Evolutionary conservation across 2,888 invertebrate genomes (phyloP).

Genomic region (Cerastoderma edule): DNA sequence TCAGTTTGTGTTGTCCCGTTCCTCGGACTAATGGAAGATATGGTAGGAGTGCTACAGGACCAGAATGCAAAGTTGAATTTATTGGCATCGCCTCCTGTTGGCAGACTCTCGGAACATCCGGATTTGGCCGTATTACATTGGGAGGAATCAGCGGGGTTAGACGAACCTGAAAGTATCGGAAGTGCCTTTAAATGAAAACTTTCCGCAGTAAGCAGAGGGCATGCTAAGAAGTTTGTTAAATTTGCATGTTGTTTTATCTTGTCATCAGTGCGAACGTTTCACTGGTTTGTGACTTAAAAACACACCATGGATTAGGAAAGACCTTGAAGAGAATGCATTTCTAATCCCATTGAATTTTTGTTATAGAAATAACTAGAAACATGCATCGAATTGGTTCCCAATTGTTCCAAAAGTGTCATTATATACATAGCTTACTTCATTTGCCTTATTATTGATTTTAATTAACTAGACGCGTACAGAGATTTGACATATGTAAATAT

Average conservation of each 20-base stretch:
- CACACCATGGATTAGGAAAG: no score
- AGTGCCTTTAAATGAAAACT: no score
- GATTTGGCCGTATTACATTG: conserved; percentile 52
- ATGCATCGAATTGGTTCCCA: no score
- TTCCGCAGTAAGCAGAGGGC: no score
- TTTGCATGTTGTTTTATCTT: no score
- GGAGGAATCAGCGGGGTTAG: conserved; percentile 52
- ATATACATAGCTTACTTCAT: neutral
- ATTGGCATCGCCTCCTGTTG: conserved; percentile 35
- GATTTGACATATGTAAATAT: neutral
- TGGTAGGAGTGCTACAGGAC: conserved; percentile 63
- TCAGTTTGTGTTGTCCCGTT: conserved; percentile 64
- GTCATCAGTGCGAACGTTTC: no score
- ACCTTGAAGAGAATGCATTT: no score
- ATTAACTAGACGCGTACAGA: neutral
- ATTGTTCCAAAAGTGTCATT: no score
- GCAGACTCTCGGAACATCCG: conserved; percentile 54
- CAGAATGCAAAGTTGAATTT: conserved; percentile 68
- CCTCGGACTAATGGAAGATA: conserved; percentile 48
- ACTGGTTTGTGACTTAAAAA: no score
- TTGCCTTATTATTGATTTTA: neutral
- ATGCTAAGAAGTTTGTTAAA: no score
- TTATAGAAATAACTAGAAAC: no score
- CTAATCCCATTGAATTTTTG: no score
- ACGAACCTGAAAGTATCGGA: conserved; percentile 63